These are phyloP conservation scores for Oreonectes daqikongensis DNA, from an alignment of 2,797 vertebrate species.

Conservation along the genomic window DNA sequence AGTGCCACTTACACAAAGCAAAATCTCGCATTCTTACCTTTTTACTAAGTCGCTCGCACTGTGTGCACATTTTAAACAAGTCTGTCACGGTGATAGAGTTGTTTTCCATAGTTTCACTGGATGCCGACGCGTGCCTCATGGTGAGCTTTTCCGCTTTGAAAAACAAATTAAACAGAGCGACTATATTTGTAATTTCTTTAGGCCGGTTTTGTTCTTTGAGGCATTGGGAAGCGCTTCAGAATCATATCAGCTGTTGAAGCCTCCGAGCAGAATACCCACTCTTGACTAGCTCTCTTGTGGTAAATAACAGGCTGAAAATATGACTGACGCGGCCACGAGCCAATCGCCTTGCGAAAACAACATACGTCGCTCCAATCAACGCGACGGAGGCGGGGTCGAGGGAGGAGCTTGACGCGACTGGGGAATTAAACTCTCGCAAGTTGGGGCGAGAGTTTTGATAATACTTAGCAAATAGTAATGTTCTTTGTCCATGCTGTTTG, in stretches of 20 bases:
- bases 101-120: conserved; percentile 73
- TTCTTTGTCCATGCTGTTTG: conserved; percentile 64
- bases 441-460: conserved; percentile 60
- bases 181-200: conserved; percentile 52
- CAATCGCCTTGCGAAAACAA: conserved; percentile 72
- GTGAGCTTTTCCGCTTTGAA: conserved; percentile 58
- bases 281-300: conserved; percentile 61
- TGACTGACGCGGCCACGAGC: conserved; percentile 61
- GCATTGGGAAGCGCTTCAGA: conserved; percentile 64
- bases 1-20: too few species aligned
- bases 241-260: conserved; percentile 70
- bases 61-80: conserved; percentile 77
- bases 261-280: conserved; percentile 69
- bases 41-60: conserved; percentile 78
- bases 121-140: conserved; percentile 79
- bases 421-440: conserved; percentile 65
- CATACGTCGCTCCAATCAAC: conserved; percentile 61
- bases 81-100: conserved; percentile 70
- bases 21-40: too few species aligned
- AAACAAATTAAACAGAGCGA: conserved; percentile 34
- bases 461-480: conserved; percentile 65
- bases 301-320: conserved; percentile 72
- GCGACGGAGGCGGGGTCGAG: conserved; percentile 14
- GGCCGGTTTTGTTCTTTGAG: conserved; percentile 72
- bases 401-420: conserved; percentile 9